Evolutionary conservation across 2,113 vertebrate genomes (phyloP).

Genomic region (Halichoeres trimaculatus): DNA sequence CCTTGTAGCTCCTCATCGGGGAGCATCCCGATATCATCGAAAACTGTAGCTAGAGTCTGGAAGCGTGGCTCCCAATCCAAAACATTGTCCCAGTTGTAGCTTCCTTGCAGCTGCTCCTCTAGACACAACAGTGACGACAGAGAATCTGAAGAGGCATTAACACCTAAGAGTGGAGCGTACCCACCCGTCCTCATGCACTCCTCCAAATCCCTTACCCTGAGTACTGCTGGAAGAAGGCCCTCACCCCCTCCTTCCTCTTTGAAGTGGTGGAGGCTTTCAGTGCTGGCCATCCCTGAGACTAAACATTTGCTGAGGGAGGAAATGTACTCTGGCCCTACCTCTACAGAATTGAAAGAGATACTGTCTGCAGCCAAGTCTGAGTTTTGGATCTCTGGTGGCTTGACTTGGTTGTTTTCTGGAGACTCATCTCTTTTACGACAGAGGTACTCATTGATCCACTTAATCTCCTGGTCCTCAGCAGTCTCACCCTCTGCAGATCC

Average conservation of each 20-base stretch:
- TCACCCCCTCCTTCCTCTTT: slow-evolving; percentile 80
- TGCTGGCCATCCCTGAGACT: slow-evolving; percentile 65
- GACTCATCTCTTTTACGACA: slow-evolving; percentile 76
- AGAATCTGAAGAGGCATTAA: slow-evolving; percentile 67
- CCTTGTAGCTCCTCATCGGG: slow-evolving; percentile 85
- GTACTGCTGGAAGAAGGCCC: slow-evolving; percentile 67
- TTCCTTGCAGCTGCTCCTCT: slow-evolving; percentile 71
- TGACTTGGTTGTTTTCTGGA: slow-evolving; percentile 50
- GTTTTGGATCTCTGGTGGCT: slow-evolving; percentile 73
- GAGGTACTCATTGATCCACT: slow-evolving; percentile 87
- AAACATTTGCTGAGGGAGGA: slow-evolving; percentile 53
- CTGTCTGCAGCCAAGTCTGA: slow-evolving; percentile 84
- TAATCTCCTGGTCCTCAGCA: slow-evolving; percentile 92
- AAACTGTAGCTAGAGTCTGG: slow-evolving; percentile 89
- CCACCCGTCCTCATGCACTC: slow-evolving; percentile 73
- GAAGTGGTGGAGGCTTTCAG: slow-evolving; percentile 77
- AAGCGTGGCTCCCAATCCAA: slow-evolving; percentile 90
- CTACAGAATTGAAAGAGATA: slow-evolving; percentile 83
- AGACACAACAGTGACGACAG: slow-evolving; percentile 72
- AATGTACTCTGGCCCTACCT: slow-evolving; percentile 66
- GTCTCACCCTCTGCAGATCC: slow-evolving; percentile 90
- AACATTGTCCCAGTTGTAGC: slow-evolving; percentile 84
- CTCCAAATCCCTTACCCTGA: slow-evolving; percentile 71
- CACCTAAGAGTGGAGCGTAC: slow-evolving; percentile 64
- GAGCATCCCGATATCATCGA: slow-evolving; percentile 90